Evolutionary conservation across 2,113 vertebrate genomes (phyloP), one percentile per base, ranked within the genome.

Genomic region (Coracopsis vasa): DNA sequence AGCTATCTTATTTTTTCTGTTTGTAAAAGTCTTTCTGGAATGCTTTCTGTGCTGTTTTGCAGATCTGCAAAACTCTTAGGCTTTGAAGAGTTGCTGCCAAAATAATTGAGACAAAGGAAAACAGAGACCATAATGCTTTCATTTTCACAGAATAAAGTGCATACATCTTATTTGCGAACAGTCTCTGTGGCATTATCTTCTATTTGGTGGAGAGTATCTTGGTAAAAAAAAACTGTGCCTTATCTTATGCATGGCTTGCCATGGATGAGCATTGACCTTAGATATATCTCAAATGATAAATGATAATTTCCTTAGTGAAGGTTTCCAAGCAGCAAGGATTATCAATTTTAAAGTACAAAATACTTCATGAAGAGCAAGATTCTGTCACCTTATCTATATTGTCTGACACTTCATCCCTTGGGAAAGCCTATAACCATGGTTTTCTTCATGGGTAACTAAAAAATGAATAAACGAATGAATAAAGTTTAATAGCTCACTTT

Each of bases 201-300:
- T 73, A 48, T 66, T 62, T 92, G 64, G 18, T 73, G 7, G 29
- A 79, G 14, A 53, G 15, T 61, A 79, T 64, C 84, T 81, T 65
- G 39, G 35, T 54, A 39, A 72, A 97, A 95, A 81, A 81, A 42
- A 85, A 94, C 84, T 95, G 12, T 89, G n/a, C 19, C 45, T 94
- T 96, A 82, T 75, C 70, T 89, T 85, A 56, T 45, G 16, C 37
- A 41, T 66, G 35, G 39, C 28, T 37, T 80, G 7, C n/a, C 15
- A 0, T 69, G 53, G 53, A 51, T 69, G 81, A 88, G 41, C 66
- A 75, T 5, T 91, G 86, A 92, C 94, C 70, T 94, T 82, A 94
- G 70, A 80, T 65, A 45, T 27, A 89, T 85, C 41, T 20, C 0
- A 80, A 79, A 84, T 64, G 83, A 95, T 82, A 81, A 87, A 86